Conservation (phyloP, 2,888 invertebrate species). For the Gastrophysa polygoni region DNA sequence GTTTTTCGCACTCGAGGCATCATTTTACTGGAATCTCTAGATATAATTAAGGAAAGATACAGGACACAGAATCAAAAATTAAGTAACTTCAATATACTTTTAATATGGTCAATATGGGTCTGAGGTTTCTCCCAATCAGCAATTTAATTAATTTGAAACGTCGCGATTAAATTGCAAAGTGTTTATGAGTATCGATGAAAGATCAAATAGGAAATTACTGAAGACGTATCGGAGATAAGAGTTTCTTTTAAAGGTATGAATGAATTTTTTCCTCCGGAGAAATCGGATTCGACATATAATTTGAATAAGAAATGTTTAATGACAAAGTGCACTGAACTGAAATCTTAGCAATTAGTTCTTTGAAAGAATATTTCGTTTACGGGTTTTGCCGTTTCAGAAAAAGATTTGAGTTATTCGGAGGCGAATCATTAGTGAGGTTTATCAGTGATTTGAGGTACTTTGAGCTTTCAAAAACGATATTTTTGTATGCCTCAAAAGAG, state of each 20-base stretch:
- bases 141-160: neutral
- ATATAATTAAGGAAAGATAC: no score
- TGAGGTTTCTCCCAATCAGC: slow-evolving; percentile 10
- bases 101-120: slow-evolving; percentile 17
- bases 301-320: slow-evolving; percentile 53
- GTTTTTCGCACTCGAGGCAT: no score
- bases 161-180: slow-evolving; percentile 9
- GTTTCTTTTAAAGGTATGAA: slow-evolving; percentile 51
- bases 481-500: slow-evolving; percentile 42
- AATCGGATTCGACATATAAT: slow-evolving; percentile 55
- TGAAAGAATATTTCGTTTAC: slow-evolving; percentile 56
- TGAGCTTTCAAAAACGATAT: slow-evolving; percentile 52
- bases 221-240: slow-evolving; percentile 55
- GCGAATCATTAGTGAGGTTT: slow-evolving; percentile 60
- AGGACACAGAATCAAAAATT: no score
- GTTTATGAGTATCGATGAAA: slow-evolving; percentile 34
- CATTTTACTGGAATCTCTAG: no score
- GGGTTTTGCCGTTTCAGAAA: slow-evolving; percentile 51
- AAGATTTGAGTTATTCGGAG: slow-evolving; percentile 55
- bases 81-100: no score
- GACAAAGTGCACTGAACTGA: slow-evolving; percentile 57
- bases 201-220: slow-evolving; percentile 54
- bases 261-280: slow-evolving; percentile 50
- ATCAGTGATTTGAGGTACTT: slow-evolving; percentile 56
- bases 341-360: slow-evolving; percentile 59